Evolutionary conservation across 2,113 vertebrate species (phyloP).

Genomic region (Hipposideros armiger): DNA sequence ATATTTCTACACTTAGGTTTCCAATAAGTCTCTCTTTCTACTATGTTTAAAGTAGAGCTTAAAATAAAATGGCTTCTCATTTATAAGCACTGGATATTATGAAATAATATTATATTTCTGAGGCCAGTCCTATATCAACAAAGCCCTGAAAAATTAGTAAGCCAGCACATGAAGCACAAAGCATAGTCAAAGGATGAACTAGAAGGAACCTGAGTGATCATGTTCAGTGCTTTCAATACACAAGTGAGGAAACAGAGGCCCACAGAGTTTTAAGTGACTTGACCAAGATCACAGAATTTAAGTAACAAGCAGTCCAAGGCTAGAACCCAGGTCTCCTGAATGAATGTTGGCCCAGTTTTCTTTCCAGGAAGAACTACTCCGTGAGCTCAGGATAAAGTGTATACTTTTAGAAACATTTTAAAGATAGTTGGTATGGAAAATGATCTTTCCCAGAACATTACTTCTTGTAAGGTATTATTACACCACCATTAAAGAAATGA

Average conservation of each 20-base stretch:
- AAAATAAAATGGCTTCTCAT: slow-evolving; percentile 59
- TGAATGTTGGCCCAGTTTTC: slow-evolving; percentile 34
- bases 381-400: slow-evolving; percentile 18
- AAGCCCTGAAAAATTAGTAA: slow-evolving; percentile 24
- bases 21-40: slow-evolving; percentile 24
- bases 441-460: slow-evolving; percentile 23
- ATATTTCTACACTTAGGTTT: slow-evolving; percentile 7
- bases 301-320: slow-evolving; percentile 17
- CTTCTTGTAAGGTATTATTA: slow-evolving; percentile 59
- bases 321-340: slow-evolving; percentile 43
- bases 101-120: slow-evolving; percentile 41
- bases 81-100: slow-evolving; percentile 34
- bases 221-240: slow-evolving; percentile 2
- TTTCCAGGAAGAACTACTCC: slow-evolving; percentile 62
- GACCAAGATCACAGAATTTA: slow-evolving; percentile 43
- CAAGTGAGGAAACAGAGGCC: not conserved
- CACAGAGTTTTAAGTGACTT: slow-evolving; percentile 20
- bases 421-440: slow-evolving; percentile 16
- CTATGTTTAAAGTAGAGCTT: slow-evolving; percentile 53
- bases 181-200: not conserved
- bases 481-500: not conserved
- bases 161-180: not conserved
- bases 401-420: slow-evolving; percentile 62
- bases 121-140: slow-evolving; percentile 38
- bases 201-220: slow-evolving; percentile 2